Base-by-base conservation (phyloP, 2,888 invertebrate species). In the Ormyrus rosae region DNA sequence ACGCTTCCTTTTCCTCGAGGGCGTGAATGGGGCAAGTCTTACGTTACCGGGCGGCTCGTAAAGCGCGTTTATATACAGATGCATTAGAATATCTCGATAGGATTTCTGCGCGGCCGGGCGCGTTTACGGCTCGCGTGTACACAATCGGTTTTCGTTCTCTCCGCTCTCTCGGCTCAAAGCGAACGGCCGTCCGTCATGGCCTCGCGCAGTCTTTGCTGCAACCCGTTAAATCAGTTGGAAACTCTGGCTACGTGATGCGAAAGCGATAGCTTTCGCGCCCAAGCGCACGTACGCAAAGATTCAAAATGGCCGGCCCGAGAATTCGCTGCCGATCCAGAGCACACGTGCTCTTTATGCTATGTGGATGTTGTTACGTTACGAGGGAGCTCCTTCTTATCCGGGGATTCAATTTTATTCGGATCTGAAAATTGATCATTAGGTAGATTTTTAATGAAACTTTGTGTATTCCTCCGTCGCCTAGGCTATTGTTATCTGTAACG, bases 141-240 rank as follows among this genome's bases (percentile, higher is more conserved):
- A 34, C 34, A 34, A 34, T 34, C 34, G 34, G 34, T 70, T 71
- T 51, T 55, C 48, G 10, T 9, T 71, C 60, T 1, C n/a, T 34
- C 45, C 64, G n/a, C 67, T 46, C 63, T 84, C 81, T 75, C 75
- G 73, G 34, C 34, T 34, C 34, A 34, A 34, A 34, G 34, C 34
- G 34, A 34, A 34, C 34, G 34, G 34, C 83, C 82, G 67, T 69
- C 73, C 77, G 65, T 34, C 63, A 73, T 56, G 75, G 51, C 80
- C 78, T 8, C 46, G 58, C 6, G 34, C 34, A 63, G 10, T 65
- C 65, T 46, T n/a, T 46, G 19, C 34, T 8, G 55, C n/a, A 19
- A 2, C 34, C 69, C 63, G 79, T 69, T 74, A 74, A 80, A 74
- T 74, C 79, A 69, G 74, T 64, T 75, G 74, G 69, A 80, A 80